Evolutionary conservation across 92 coral and sea anemone species (phyloP), one percentile per base, ranked within the genome.

Genomic region (Siderastrea siderea): DNA sequence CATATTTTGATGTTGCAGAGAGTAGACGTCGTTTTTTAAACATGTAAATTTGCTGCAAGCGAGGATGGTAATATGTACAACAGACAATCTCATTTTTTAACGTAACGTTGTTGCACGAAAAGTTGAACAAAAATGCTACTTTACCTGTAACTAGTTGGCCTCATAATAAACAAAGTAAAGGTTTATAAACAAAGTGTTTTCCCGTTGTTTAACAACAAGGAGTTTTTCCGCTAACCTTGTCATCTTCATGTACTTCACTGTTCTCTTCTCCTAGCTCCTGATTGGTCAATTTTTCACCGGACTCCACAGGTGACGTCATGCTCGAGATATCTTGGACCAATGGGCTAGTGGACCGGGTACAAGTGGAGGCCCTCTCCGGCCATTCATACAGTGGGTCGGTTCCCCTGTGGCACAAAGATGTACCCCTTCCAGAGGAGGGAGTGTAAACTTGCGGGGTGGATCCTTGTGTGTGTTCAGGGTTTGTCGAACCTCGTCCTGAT

Each of bases 301-400:
- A 64, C 19, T 65, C 88, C 26, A 1, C 81, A 10, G 68, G 63
- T 47, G 91, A 88, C 47, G 75, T 82, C 88, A 88, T 81, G 61
- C 71, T 62, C 1, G 10, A 82, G 47, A 57, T 54, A 47, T 47
- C 68, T 45, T 66, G 68, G 60, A 47, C 53, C 76, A 53, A 68
- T 0, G 93, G 94, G 74, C 94, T 91, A 45, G 94, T 91, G 5
- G 94, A 90, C 14, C 94, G 94, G 7, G 91, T 87, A 43, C 85
- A 78, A 43, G 91, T 87, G 2, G 83, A 66, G 15, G 91, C 55
- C 74, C 88, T 81, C 72, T 85, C 91, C 10, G 96, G 95, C 96
- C 95, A 94, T 59, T 79, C 81, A 78, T 48, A 92, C 51, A 94
- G 17, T 44, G 96, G 96, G 65, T 94, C 96, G 5, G 96, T 94